These are phyloP conservation scores for Wiebesia pumilae DNA, from an alignment of 1,140 invertebrate species.

Conservation along the genomic window DNA sequence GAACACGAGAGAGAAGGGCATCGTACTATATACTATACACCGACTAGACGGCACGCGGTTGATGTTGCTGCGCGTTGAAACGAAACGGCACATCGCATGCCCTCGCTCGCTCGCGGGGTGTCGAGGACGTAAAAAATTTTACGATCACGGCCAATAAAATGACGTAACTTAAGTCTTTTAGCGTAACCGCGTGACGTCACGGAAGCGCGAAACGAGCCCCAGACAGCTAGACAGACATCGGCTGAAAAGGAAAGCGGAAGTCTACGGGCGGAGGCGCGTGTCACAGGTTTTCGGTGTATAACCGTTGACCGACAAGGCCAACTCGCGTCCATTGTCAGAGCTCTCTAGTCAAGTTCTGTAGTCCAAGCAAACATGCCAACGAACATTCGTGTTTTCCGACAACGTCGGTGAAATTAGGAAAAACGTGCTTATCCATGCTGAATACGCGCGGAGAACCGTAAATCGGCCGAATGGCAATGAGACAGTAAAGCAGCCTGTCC, in stretches of 20 bases:
- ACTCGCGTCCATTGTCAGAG: no score
- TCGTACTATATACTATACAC: neutral
- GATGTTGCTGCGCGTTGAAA: slow-evolving; percentile 17
- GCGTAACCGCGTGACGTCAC: slow-evolving; percentile 61
- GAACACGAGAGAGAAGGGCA: neutral
- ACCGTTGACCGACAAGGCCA: no score
- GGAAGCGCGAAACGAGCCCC: slow-evolving; percentile 54
- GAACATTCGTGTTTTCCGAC: neutral
- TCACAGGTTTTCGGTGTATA: slow-evolving; percentile 45
- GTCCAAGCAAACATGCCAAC: no score
- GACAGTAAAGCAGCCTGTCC: no score
- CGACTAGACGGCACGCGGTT: neutral
- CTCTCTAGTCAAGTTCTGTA: no score
- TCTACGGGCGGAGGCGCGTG: slow-evolving; percentile 37
- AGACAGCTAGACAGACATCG: slow-evolving; percentile 52
- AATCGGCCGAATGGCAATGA: neutral
- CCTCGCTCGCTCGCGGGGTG: slow-evolving; percentile 28
- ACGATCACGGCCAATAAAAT: slow-evolving; percentile 74
- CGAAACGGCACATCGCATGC: slow-evolving; percentile 50
- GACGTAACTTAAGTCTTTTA: slow-evolving; percentile 68
- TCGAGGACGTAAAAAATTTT: slow-evolving; percentile 73
- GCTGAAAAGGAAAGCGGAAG: slow-evolving; percentile 17
- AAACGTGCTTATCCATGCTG: no score
- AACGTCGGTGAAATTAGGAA: neutral
- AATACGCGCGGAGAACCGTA: no score